Conservation (phyloP, 2,113 vertebrate genomes). For the Trichechus manatus region DNA sequence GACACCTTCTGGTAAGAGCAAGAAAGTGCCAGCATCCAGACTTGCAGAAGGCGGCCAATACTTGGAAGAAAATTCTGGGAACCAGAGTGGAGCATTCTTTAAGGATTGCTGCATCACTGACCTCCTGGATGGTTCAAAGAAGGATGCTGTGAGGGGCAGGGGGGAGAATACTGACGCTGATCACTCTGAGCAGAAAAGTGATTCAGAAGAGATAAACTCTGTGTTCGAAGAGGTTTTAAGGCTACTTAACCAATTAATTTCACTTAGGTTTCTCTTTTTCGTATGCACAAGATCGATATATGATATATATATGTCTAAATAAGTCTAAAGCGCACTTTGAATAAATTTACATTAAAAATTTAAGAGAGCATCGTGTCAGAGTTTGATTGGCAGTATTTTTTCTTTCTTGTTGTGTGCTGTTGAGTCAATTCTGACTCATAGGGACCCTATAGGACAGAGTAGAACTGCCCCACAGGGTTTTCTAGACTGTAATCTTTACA, state of each 20-base stretch:
- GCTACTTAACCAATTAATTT: not conserved
- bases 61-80: constrained; percentile 21
- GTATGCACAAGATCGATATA: not conserved
- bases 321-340: not conserved
- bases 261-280: constrained; percentile 25
- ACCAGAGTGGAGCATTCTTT: not conserved
- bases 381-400: not conserved
- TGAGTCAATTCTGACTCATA: not conserved
- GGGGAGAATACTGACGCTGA: not conserved
- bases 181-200: not conserved
- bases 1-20: not conserved
- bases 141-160: too few species aligned
- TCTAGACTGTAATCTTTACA: not conserved
- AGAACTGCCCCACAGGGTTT: not conserved
- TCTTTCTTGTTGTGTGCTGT: not conserved
- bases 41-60: not conserved
- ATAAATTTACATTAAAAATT: constrained; percentile 53
- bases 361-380: not conserved
- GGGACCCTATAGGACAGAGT: too few species aligned
- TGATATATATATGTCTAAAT: not conserved
- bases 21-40: not conserved
- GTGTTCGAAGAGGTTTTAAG: constrained; percentile 47
- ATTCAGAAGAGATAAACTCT: not conserved
- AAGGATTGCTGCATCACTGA: not conserved
- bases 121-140: not conserved